Base-by-base conservation (phyloP, 2,797 vertebrate species). In the Leptoclinus maculatus region DNA sequence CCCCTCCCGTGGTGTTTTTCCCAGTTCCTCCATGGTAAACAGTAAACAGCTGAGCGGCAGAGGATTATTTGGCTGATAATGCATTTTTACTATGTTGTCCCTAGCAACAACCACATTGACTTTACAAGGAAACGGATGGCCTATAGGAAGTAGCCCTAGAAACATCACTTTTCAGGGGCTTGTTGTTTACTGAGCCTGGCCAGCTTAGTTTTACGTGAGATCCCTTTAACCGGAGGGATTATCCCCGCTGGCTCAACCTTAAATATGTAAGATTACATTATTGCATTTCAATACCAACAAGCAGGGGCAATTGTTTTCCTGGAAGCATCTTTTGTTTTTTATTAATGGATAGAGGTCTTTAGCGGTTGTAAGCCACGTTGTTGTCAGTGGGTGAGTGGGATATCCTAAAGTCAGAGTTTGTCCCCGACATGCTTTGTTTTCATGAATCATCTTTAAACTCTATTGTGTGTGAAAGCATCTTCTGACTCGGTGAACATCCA, bases 211-310 rank as follows among this genome's bases (percentile, higher is more conserved):
- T 73, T 51, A 25, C 19, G 43, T 41, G 73, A 88, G 84, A 93
- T 92, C 91, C 87, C 83, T 86, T 90, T 92, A 92, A 92, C 74
- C 71, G 73, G 17, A 32, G 54, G 90, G 93, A 93, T 95, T 87
- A 95, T 89, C 89, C 79, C 47, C 9, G 1, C 78, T 39, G 63
- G 29, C 58, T 68, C 43, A 87, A 78, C 66, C 72, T 88, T 92
- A 91, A 93, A 94, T 89, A 93, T 84, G 74, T 76, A 86, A 86
- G 81, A 91, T 86, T 85, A 88, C 84, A 78, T 88, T 80, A 88
- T 80, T 74, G 60, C 45, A 57, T 89, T 87, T 87, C 54, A 80
- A 87, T 68, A 68, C 65, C 60, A 62, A 80, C 76, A 74, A 32
- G 47, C 29, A 34, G 4, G 5, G 25, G 71, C 41, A 64, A n/a